These are phyloP conservation scores for Rhinoptilus africanus DNA, from an alignment of 2,113 vertebrate species.

Conservation along the genomic window DNA sequence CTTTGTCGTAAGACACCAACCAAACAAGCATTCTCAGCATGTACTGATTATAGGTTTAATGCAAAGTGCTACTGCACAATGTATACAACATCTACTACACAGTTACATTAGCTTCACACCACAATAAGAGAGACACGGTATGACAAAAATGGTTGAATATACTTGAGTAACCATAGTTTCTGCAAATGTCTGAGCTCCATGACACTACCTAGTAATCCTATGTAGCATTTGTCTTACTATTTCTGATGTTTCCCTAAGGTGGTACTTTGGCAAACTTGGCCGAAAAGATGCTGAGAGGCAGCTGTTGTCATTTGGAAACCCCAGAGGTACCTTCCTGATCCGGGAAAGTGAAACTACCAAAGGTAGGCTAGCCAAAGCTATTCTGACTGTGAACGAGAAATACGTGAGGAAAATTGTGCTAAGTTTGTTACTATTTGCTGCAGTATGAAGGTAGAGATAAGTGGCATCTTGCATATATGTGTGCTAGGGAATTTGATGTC, in stretches of 20 bases:
- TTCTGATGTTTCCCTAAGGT: conserved; percentile 70
- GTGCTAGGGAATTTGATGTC: neutral
- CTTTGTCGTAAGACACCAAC: neutral
- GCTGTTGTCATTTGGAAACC: conserved; percentile 91
- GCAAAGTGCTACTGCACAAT: neutral
- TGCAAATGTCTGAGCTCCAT: neutral
- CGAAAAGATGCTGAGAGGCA: conserved; percentile 97
- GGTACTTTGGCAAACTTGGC: conserved; percentile 98
- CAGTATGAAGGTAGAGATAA: neutral
- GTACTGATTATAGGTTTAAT: neutral
- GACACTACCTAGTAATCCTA: neutral
- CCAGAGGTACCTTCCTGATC: conserved; percentile 93
- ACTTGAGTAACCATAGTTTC: neutral
- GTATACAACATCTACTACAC: neutral
- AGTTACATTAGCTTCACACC: neutral
- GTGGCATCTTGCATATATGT: neutral
- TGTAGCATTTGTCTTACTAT: neutral
- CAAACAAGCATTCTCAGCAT: neutral
- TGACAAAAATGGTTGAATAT: neutral
- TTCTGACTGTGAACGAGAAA: neutral
- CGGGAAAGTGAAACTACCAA: conserved; percentile 98
- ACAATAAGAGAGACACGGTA: neutral
- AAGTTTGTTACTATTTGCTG: neutral
- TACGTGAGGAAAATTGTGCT: neutral
- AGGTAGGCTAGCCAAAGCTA: conserved; percentile 74